Conservation (phyloP, 1,140 invertebrate genomes). For the Rhizoglyphus robini region DNA sequence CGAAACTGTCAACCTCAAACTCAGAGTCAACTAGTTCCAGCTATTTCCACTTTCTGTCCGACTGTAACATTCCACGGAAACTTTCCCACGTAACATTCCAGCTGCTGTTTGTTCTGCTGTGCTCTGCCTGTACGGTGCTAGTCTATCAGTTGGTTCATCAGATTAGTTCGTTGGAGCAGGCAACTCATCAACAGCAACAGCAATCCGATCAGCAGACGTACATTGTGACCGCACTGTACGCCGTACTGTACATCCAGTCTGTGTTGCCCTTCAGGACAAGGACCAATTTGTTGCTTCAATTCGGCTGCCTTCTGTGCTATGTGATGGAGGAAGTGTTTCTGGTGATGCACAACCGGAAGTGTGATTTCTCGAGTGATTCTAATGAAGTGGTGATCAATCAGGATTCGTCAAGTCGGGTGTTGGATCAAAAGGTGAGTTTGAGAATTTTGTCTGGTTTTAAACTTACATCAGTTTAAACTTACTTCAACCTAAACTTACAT, state of each 20-base stretch:
- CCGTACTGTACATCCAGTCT: neutral
- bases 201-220: neutral
- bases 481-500: too few species aligned
- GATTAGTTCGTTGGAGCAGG: neutral
- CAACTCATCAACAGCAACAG: neutral
- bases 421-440: neutral
- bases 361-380: too few species aligned
- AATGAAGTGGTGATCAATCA: too few species aligned
- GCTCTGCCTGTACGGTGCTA: neutral
- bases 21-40: too few species aligned
- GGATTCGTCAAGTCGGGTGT: too few species aligned
- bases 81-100: neutral
- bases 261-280: neutral
- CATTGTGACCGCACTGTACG: neutral
- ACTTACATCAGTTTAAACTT: too few species aligned
- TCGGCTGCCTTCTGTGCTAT: neutral
- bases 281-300: neutral
- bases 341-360: conserved; percentile 9
- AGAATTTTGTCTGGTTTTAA: too few species aligned
- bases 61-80: too few species aligned
- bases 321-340: neutral
- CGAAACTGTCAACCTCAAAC: too few species aligned
- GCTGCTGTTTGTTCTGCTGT: neutral
- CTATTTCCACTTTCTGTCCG: too few species aligned
- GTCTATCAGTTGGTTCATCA: neutral